These are phyloP conservation scores for Lomographa bimaculata DNA, from an alignment of 2,888 invertebrate species.

Conservation along the genomic window DNA sequence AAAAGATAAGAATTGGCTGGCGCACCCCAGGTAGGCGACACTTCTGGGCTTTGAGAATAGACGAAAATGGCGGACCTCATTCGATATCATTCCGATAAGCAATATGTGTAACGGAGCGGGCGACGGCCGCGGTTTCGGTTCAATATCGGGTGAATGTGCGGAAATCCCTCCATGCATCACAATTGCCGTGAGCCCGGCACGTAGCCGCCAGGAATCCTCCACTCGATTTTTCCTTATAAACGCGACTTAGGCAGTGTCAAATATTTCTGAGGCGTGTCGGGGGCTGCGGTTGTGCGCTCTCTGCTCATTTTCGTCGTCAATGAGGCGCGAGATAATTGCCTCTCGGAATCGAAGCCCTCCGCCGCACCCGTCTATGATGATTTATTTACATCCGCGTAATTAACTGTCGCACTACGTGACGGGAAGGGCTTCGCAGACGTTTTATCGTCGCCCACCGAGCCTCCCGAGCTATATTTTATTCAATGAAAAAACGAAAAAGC, in stretches of 20 bases:
- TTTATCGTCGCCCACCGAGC: conserved; percentile 71
- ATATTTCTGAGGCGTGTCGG: conserved; percentile 63
- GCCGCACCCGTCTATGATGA: conserved; percentile 78
- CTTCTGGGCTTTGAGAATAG: conserved; percentile 52
- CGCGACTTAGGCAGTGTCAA: conserved; percentile 67
- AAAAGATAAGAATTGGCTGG: conserved; percentile 48
- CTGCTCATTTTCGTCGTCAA: conserved; percentile 75
- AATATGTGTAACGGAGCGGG: conserved; percentile 58
- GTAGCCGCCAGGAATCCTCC: conserved; percentile 64
- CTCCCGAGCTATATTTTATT: conserved; percentile 72
- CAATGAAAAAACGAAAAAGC: conserved; percentile 67
- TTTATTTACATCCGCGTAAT: conserved; percentile 83
- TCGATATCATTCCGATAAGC: conserved; percentile 71
- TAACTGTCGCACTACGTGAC: conserved; percentile 83
- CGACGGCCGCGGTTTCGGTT: conserved; percentile 51
- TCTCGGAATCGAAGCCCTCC: conserved; percentile 76
- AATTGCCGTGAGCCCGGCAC: conserved; percentile 68
- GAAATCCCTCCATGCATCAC: conserved; percentile 72
- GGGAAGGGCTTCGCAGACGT: conserved; percentile 73
- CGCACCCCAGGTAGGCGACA: conserved; percentile 50
- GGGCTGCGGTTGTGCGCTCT: conserved; percentile 49
- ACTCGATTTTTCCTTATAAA: conserved; percentile 71
- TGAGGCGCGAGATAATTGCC: conserved; percentile 81
- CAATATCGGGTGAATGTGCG: conserved; percentile 64
- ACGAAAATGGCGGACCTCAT: conserved; percentile 63